Percentiles rank a stretch among this genome's conserved stretches.
Evolutionary conservation across 1,140 invertebrate species (phyloP).

Genomic region (Aricia agestis): DNA sequence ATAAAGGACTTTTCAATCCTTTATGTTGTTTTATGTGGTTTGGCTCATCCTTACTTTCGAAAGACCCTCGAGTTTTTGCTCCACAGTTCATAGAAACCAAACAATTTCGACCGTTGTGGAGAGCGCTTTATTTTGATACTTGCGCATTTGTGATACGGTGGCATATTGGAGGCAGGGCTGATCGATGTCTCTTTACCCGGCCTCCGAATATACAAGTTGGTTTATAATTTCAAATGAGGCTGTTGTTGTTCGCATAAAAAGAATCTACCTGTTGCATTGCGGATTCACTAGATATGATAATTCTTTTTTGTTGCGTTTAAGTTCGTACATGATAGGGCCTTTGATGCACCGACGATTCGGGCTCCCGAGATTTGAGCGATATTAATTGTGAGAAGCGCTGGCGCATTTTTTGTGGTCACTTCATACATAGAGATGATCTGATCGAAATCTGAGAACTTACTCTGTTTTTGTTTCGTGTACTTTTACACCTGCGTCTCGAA

Average conservation of each 20-base stretch:
- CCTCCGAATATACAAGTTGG: constrained; percentile 55
- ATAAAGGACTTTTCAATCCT: too few species aligned
- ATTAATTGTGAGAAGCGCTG: constrained; percentile 1
- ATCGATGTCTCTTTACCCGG: constrained; percentile 58
- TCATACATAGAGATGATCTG: constrained; percentile 10
- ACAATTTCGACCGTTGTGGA: constrained; percentile 13
- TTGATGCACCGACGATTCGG: constrained; percentile 10
- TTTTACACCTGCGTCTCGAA: too few species aligned
- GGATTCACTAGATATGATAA: constrained; percentile 38
- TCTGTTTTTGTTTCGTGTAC: not conserved
- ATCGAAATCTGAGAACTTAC: not conserved
- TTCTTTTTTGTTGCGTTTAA: constrained; percentile 14
- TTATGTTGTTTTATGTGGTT: too few species aligned
- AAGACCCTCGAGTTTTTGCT: not conserved
- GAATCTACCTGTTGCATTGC: constrained; percentile 49
- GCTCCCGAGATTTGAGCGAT: not conserved
- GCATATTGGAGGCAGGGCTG: constrained; percentile 26
- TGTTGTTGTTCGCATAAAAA: constrained; percentile 47
- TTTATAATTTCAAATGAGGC: constrained; percentile 63
- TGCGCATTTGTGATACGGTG: constrained; percentile 25
- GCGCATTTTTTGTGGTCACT: not conserved
- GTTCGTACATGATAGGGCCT: not conserved
- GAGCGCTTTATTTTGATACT: constrained; percentile 20
- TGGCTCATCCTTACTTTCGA: not conserved
- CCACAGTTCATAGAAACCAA: constrained; percentile 54